A percentile compares a stretch with the other conserved stretches of the same genome.
phyloP scores from a whole-genome alignment of 2,113 vertebrate species.

The Pipa parva region DNA sequence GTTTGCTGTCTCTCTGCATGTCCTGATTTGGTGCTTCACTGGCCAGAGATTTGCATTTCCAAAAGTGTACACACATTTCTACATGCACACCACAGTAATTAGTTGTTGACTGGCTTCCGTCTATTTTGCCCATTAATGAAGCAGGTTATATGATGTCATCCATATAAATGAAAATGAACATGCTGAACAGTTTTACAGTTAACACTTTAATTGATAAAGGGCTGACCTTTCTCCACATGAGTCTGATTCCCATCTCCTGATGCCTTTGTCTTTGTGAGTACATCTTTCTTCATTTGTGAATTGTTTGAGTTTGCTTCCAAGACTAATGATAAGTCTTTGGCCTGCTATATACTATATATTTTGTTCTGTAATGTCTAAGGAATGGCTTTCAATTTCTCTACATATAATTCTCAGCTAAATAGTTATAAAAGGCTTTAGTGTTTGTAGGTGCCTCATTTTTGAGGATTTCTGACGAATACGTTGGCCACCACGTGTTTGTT shows the following conservation, averaged over 20 bases:
- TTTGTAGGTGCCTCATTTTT: too few species aligned
- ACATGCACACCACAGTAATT: neutral
- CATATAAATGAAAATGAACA: neutral
- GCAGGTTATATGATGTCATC: neutral
- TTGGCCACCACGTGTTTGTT: too few species aligned
- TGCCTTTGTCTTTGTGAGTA: too few species aligned
- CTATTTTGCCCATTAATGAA: neutral
- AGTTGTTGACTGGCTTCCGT: neutral
- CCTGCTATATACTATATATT: neutral
- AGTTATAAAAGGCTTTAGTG: too few species aligned
- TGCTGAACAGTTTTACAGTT: too few species aligned
- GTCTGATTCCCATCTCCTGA: too few species aligned
- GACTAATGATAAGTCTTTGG: constrained; percentile 14
- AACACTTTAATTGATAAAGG: too few species aligned
- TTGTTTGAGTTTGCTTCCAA: constrained; percentile 6
- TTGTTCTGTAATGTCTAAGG: constrained; percentile 7
- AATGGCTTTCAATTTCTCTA: constrained; percentile 5
- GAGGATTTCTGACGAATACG: too few species aligned
- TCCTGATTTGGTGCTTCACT: neutral
- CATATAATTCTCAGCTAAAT: neutral
- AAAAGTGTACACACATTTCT: neutral
- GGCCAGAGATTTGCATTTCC: neutral
- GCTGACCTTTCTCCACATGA: neutral
- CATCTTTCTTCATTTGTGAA: too few species aligned
- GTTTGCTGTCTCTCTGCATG: neutral